phyloP scores from a whole-genome alignment of 2,797 vertebrate species.

The Neosilurus hyrtlii region DNA sequence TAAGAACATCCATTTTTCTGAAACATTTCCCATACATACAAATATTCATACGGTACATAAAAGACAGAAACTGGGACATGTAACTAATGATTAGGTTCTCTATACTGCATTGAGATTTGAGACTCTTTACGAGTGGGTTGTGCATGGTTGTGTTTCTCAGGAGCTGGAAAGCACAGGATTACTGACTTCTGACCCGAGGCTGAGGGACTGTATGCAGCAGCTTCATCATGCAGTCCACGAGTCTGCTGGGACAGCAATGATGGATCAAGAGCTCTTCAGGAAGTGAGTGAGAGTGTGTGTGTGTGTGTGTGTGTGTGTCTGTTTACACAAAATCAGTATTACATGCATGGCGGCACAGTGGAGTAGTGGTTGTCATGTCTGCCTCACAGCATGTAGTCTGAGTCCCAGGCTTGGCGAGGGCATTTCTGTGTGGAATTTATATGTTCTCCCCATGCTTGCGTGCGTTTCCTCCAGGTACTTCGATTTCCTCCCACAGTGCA shows the following conservation, averaged over 20 bases:
- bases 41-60: neutral
- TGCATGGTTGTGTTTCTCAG: slow-evolving; percentile 60
- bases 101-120: neutral
- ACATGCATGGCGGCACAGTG: no score
- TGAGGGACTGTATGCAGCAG: slow-evolving; percentile 80
- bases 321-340: no score
- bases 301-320: slow-evolving; percentile 39
- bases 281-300: slow-evolving; percentile 67
- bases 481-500: no score
- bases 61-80: neutral
- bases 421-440: no score
- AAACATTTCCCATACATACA: neutral
- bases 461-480: no score
- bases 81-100: neutral
- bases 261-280: slow-evolving; percentile 84
- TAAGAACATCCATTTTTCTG: neutral
- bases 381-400: no score
- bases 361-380: no score
- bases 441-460: no score
- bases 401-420: no score
- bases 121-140: neutral
- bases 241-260: slow-evolving; percentile 72
- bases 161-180: slow-evolving; percentile 82
- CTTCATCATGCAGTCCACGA: slow-evolving; percentile 74
- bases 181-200: slow-evolving; percentile 83